A percentile compares a stretch with the other conserved stretches of the same genome.
These are phyloP conservation scores for Zoanthus sansibaricus DNA, from an alignment of 92 coral and sea anemone genomes.

Conservation along the genomic window DNA sequence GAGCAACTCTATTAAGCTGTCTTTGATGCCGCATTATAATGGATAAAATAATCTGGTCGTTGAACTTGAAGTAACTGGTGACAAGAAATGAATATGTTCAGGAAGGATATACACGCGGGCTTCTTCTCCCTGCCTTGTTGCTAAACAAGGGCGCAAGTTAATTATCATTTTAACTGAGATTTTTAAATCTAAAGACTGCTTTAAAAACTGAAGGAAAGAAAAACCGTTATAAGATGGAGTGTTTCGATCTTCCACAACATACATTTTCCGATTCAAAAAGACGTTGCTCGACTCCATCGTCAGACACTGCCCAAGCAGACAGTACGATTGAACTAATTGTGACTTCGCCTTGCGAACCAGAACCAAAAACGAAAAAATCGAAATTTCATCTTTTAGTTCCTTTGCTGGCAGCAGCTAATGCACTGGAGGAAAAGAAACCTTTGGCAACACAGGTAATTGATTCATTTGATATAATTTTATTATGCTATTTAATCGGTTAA, in stretches of 20 bases:
- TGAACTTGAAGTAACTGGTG: too few species aligned
- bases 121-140: too few species aligned
- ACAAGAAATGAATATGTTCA: too few species aligned
- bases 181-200: background rate
- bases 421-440: slow-evolving; percentile 44
- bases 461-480: background rate
- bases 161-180: background rate
- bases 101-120: too few species aligned
- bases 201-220: background rate
- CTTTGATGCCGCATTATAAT: too few species aligned
- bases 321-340: background rate
- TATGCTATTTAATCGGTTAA: too few species aligned
- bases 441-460: slow-evolving; percentile 20
- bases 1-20: too few species aligned
- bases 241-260: background rate
- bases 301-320: background rate
- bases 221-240: background rate
- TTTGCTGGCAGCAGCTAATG: slow-evolving; percentile 82
- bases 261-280: background rate
- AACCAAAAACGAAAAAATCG: background rate
- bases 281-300: background rate
- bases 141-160: background rate
- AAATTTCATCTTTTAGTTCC: slow-evolving; percentile 66
- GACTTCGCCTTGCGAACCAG: background rate
- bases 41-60: too few species aligned